Base-by-base conservation (phyloP, 2,113 vertebrate genomes). In the Pelecanoides urinatrix region DNA sequence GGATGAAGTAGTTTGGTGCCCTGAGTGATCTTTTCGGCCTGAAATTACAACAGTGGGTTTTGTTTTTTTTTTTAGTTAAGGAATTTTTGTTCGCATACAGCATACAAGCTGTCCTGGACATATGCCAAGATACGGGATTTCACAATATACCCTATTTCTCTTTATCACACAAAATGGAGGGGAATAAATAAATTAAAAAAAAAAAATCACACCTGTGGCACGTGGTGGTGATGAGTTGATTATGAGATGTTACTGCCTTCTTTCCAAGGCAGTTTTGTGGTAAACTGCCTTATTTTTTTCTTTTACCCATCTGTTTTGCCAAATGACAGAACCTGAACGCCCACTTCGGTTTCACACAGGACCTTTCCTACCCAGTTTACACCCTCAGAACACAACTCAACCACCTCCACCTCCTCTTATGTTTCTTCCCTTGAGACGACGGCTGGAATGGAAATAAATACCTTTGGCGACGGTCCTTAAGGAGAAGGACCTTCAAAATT, bases 151-250 rank as follows among this genome's bases (percentile, higher is more conserved):
- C 21, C 47, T 9, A 7, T 27, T 72, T 40, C 44, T 30, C 34
- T 58, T 71, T 8, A 45, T 7, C 1, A 4, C 14, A 16, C 25
- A 66, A 49, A 81, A 55, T 2, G 19, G 61, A 68, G 6, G 9
- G 8, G 22, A 50, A 26, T 44, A 30, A 22, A 62, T 17, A n/a
- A n/a, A n/a, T n/a, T n/a, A n/a, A n/a, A n/a, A n/a, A n/a, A n/a
- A 7, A 13, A 3, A 47, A 42, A 22, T 18, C 58, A 42, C n/a
- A 44, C 26, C 26, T 20, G 36, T 45, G 58, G 26, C 19, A 32
- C 0, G 12, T 0, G 1, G 11, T 6, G 4, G 10, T 13, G 26
- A 8, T 4, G 38, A 50, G 32, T 11, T 14, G 63, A 26, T 15
- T 26, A 3, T 2, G 26, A 42, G 47, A 9, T 15, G 16, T 14